Percentiles rank a stretch among this genome's conserved stretches.
Evolutionary conservation across 2,113 vertebrate genomes (phyloP).

Genomic region (Potamarius usumacintae): DNA sequence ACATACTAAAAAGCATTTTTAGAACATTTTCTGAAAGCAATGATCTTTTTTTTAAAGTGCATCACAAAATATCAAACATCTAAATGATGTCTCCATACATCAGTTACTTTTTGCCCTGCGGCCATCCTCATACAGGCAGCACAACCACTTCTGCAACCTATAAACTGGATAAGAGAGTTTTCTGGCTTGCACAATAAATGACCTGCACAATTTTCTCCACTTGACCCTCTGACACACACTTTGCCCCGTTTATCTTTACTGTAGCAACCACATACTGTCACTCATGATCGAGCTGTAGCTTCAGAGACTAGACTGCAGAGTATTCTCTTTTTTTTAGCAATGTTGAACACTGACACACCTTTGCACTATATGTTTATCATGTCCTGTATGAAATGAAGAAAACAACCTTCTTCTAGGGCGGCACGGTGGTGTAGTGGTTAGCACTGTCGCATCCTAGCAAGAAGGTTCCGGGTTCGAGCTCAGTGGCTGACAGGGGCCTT

Average conservation of each 20-base stretch:
- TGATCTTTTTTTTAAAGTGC: background rate
- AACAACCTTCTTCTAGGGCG: background rate
- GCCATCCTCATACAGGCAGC: background rate
- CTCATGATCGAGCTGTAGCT: background rate
- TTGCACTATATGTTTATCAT: background rate
- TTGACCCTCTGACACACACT: conserved; percentile 2
- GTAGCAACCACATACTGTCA: background rate
- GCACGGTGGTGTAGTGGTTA: too few relatives aligned
- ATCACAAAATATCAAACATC: background rate
- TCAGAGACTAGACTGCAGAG: background rate
- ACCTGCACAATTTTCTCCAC: background rate
- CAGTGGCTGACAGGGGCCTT: too few relatives aligned
- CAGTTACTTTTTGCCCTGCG: background rate
- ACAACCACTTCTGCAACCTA: background rate
- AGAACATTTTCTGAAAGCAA: background rate
- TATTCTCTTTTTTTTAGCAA: background rate
- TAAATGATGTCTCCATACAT: background rate
- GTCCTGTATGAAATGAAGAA: background rate
- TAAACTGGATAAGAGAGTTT: background rate
- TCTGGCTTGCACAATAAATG: background rate
- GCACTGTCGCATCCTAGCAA: too few relatives aligned
- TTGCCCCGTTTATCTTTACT: background rate
- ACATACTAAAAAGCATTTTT: background rate
- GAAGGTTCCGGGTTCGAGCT: too few relatives aligned
- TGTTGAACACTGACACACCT: background rate